phyloP scores from a whole-genome alignment of 2,888 invertebrate species.

The Ennomos fuscantarius region DNA sequence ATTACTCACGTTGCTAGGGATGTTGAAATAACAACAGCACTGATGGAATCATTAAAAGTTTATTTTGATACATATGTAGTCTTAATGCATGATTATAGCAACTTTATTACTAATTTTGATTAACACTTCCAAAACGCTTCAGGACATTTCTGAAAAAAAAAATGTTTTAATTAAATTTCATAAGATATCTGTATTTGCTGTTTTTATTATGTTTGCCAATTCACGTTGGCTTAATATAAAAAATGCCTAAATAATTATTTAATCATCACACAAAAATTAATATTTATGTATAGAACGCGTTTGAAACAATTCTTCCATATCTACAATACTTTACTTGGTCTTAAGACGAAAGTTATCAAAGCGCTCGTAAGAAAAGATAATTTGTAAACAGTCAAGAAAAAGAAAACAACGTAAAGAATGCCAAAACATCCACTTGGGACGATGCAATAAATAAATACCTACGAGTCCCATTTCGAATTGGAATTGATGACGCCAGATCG shows the following conservation, averaged over 20 bases:
- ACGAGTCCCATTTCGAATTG: slow-evolving; percentile 30
- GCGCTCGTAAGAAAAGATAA: background rate
- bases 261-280: no score
- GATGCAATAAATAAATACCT: slow-evolving; percentile 35
- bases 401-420: slow-evolving; percentile 19
- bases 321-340: background rate
- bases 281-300: no score
- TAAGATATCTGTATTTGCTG: no score
- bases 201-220: no score
- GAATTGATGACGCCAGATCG: slow-evolving; percentile 35
- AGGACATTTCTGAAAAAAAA: slow-evolving; percentile 72
- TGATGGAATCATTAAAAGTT: background rate
- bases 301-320: no score
- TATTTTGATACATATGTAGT: background rate
- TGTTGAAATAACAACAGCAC: no score
- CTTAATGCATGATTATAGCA: background rate
- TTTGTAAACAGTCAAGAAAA: slow-evolving; percentile 16
- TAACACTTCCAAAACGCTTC: slow-evolving; percentile 63
- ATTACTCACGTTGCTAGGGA: no score
- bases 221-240: no score
- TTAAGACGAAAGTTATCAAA: slow-evolving; percentile 2
- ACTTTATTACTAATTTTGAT: slow-evolving; percentile 11
- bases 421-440: slow-evolving; percentile 9
- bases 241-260: no score
- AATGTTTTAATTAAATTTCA: background rate